Percentiles rank a stretch among this genome's conserved stretches.
Conservation (phyloP, 2,888 invertebrate genomes). For the Coelopa pilipes region DNA sequence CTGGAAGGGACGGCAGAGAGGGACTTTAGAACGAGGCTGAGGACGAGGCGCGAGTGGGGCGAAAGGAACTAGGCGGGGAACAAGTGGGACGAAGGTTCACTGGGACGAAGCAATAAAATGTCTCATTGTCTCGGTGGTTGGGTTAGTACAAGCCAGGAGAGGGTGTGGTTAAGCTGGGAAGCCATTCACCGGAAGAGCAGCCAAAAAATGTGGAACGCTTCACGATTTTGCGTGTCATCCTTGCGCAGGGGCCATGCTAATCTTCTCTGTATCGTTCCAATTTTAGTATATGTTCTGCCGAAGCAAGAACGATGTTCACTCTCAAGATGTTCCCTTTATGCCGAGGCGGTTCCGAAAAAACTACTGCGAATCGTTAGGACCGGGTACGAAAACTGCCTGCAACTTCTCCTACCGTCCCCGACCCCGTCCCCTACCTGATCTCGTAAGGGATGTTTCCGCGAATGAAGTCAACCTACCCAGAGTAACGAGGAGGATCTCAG, state of each 20-base stretch:
- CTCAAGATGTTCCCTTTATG: constrained; percentile 37
- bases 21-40: not conserved
- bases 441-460: too few species aligned
- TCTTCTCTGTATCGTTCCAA: constrained; percentile 95
- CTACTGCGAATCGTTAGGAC: constrained; percentile 49
- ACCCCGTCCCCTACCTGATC: too few species aligned
- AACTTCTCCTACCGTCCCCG: too few species aligned
- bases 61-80: not conserved
- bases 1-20: constrained; percentile 64
- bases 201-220: constrained; percentile 75
- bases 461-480: too few species aligned
- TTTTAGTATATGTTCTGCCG: constrained; percentile 87
- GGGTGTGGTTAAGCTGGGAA: not conserved
- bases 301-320: constrained; percentile 70
- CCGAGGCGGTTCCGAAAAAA: fast-evolving
- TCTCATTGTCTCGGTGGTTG: not conserved
- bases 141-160: not conserved
- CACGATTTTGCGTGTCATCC: constrained; percentile 95
- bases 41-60: too few species aligned
- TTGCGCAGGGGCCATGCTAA: constrained; percentile 94
- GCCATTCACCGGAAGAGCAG: not conserved
- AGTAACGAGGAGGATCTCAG: too few species aligned
- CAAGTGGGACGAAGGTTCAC: not conserved
- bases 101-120: constrained; percentile 26
- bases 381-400: too few species aligned